Evolutionary conservation across 2,888 invertebrate species (phyloP).

Genomic region (Xylota segnis): DNA sequence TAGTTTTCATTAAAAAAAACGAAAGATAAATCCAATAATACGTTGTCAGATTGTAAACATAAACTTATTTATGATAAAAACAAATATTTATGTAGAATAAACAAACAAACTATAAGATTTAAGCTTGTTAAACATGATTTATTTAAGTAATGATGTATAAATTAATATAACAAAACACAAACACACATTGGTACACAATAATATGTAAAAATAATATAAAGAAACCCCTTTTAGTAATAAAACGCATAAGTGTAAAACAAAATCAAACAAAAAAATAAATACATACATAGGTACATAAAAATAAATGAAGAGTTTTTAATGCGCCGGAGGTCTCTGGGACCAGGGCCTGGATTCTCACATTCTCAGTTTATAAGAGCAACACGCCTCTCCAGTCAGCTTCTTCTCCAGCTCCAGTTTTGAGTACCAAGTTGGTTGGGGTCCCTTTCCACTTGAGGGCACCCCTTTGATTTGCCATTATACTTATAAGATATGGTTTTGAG

Average conservation of each 20-base stretch:
- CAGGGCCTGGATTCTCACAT: no score
- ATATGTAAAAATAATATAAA: slow-evolving; percentile 45
- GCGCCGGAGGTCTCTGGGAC: no score
- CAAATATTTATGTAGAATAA: slow-evolving; percentile 50
- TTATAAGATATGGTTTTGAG: no score
- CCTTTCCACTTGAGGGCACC: no score
- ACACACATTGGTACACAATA: slow-evolving; percentile 37
- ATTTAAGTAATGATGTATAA: slow-evolving; percentile 61
- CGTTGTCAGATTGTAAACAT: slow-evolving; percentile 24
- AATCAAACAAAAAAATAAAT: slow-evolving; percentile 51
- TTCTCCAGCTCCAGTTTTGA: no score
- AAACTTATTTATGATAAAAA: slow-evolving; percentile 33
- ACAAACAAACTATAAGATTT: slow-evolving; percentile 58
- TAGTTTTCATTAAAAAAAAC: slow-evolving; percentile 38
- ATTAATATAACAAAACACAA: slow-evolving; percentile 30
- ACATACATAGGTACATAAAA: slow-evolving; percentile 19
- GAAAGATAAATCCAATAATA: neutral
- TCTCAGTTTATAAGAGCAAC: no score
- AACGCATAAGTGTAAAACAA: slow-evolving; percentile 44
- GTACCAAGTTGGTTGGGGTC: no score
- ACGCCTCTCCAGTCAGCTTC: no score
- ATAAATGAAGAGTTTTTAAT: neutral
- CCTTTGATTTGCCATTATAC: no score
- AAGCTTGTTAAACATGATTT: slow-evolving; percentile 66
- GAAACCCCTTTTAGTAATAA: slow-evolving; percentile 17